phyloP scores from a whole-genome alignment of 2,113 vertebrate genomes.

The Cyphomyrus discorhynchus region DNA sequence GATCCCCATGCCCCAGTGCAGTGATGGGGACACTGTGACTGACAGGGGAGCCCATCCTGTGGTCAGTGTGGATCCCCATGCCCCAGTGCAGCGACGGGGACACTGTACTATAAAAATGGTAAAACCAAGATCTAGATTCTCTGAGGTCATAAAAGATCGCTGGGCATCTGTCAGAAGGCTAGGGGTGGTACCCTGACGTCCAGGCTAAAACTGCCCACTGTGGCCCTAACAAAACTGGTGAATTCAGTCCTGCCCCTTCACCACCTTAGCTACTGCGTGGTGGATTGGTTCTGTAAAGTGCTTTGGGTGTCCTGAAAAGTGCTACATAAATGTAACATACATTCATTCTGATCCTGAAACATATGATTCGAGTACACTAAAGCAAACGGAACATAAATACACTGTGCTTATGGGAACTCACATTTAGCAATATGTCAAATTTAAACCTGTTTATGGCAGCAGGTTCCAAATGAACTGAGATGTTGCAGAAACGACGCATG shows the following conservation, averaged over 20 bases:
- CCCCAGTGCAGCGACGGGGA: no score
- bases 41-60: no score
- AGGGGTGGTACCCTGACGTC: no score
- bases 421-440: neutral
- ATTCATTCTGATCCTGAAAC: neutral
- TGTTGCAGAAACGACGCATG: neutral
- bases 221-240: neutral
- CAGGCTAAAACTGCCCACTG: neutral
- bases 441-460: neutral
- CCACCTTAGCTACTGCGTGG: neutral
- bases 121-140: neutral
- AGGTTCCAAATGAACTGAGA: neutral
- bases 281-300: neutral
- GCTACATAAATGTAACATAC: neutral
- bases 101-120: neutral
- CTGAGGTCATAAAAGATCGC: neutral
- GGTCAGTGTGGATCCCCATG: no score
- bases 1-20: neutral
- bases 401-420: neutral
- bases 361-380: neutral
- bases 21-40: neutral
- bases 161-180: no score
- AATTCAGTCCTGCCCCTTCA: neutral
- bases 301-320: neutral
- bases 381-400: neutral